Evolutionary conservation across 1,140 invertebrate genomes (phyloP).

Genomic region (Drosophila oshimai): DNA sequence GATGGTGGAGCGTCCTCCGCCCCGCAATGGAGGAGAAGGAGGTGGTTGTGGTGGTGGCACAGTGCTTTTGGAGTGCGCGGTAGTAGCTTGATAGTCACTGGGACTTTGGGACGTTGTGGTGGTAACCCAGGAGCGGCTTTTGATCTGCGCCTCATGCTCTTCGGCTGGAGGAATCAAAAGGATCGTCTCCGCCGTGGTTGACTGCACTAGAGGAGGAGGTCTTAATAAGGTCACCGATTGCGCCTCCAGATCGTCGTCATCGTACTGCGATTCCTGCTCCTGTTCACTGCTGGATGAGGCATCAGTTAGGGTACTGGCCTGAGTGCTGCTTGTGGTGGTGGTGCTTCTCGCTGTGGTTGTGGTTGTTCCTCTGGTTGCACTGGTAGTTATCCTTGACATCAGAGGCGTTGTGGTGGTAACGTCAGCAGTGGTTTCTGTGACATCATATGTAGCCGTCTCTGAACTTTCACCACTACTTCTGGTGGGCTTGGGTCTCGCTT

Average conservation of each 20-base stretch:
- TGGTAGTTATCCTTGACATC: constrained; percentile 25
- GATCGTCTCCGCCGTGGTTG: constrained; percentile 79
- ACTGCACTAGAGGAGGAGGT: constrained; percentile 59
- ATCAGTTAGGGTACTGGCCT: background rate
- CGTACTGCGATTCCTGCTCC: constrained; percentile 48
- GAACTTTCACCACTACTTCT: constrained; percentile 39
- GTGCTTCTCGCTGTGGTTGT: constrained; percentile 16
- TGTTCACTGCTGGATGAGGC: constrained; percentile 11
- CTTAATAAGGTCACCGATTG: constrained; percentile 67
- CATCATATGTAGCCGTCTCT: constrained; percentile 66
- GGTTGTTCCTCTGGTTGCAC: constrained; percentile 20
- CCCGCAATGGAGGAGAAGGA: constrained; percentile 18
- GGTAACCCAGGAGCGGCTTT: constrained; percentile 67
- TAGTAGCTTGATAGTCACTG: constrained; percentile 24
- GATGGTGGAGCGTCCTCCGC: constrained; percentile 85
- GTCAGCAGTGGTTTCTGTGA: constrained; percentile 58
- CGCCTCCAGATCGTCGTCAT: constrained; percentile 72
- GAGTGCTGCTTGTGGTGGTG: constrained; percentile 5
- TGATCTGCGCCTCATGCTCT: constrained; percentile 75
- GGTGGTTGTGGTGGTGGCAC: constrained; percentile 11
- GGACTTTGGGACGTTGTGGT: constrained; percentile 37
- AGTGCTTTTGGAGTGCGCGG: constrained; percentile 7
- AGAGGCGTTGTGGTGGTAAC: constrained; percentile 39
- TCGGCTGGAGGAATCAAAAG: constrained; percentile 75
- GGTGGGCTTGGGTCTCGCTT: constrained; percentile 26